These are phyloP conservation scores for Tillus elongatus DNA, from an alignment of 2,888 invertebrate species.

Conservation along the genomic window DNA sequence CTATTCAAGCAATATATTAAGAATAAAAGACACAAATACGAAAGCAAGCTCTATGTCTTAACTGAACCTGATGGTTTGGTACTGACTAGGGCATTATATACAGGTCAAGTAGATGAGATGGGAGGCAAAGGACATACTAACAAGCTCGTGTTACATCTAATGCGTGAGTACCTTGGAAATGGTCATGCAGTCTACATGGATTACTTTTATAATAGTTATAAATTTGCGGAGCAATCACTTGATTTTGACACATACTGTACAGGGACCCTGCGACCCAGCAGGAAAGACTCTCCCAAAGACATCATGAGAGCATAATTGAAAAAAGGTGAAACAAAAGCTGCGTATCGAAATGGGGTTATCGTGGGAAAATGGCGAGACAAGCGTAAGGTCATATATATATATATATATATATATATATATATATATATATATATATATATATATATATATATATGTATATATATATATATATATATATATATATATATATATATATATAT, in stretches of 20 bases:
- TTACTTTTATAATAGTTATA: slow-evolving; percentile 16
- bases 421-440: too few relatives aligned
- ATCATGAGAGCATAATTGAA: neutral
- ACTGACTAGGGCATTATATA: slow-evolving; percentile 24
- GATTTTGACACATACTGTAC: too few relatives aligned
- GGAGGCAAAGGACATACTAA: slow-evolving; percentile 24
- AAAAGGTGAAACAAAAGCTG: neutral
- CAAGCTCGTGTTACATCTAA: slow-evolving; percentile 19
- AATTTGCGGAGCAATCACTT: slow-evolving; percentile 5
- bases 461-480: too few relatives aligned
- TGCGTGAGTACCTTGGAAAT: slow-evolving; percentile 18
- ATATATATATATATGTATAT: too few relatives aligned
- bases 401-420: too few relatives aligned
- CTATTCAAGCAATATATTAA: slow-evolving; percentile 25
- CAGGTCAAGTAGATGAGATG: slow-evolving; percentile 20
- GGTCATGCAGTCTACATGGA: slow-evolving; percentile 22
- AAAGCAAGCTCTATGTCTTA: slow-evolving; percentile 25
- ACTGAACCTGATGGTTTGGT: slow-evolving; percentile 20
- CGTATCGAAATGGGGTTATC: too few relatives aligned
- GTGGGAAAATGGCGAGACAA: slow-evolving; percentile 2
- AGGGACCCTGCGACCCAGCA: neutral
- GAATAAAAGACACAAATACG: slow-evolving; percentile 26
- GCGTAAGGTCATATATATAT: too few relatives aligned
- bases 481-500: too few relatives aligned
- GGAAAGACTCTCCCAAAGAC: neutral